These are phyloP conservation scores for Auanema freiburgensis DNA, from an alignment of 2,888 invertebrate species.

Conservation along the genomic window DNA sequence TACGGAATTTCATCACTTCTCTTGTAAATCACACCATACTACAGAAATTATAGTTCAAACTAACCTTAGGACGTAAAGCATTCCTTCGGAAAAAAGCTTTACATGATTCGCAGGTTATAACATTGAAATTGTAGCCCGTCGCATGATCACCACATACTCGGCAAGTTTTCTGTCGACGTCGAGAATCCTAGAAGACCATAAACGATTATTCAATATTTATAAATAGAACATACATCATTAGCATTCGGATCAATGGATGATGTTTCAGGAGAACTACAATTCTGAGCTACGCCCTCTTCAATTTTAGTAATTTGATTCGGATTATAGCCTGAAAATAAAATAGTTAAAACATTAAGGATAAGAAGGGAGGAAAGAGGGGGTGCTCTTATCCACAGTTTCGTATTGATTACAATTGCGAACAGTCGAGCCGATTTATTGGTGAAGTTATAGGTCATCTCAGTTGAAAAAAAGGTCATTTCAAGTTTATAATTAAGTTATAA, in stretches of 20 bases:
- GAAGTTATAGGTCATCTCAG: not conserved
- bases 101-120: slow-evolving; percentile 77
- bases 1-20: not conserved
- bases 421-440: not conserved
- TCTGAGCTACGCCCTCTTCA: slow-evolving; percentile 28
- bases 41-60: slow-evolving; percentile 17
- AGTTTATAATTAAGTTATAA: not conserved
- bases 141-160: slow-evolving; percentile 62
- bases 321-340: no score
- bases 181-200: slow-evolving; percentile 31
- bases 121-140: slow-evolving; percentile 63
- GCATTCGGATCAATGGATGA: slow-evolving; percentile 27
- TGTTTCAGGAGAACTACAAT: slow-evolving; percentile 40
- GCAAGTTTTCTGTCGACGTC: slow-evolving; percentile 58
- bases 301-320: slow-evolving; percentile 17
- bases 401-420: not conserved
- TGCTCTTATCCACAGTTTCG: not conserved
- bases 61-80: slow-evolving; percentile 81
- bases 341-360: no score
- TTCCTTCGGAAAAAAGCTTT: slow-evolving; percentile 94
- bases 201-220: not conserved
- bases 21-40: not conserved
- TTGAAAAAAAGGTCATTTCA: not conserved
- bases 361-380: no score
- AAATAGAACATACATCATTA: slow-evolving; percentile 16